Evolutionary conservation across 2,113 vertebrate genomes (phyloP).

Genomic region (Speoplatyrhinus poulsoni): DNA sequence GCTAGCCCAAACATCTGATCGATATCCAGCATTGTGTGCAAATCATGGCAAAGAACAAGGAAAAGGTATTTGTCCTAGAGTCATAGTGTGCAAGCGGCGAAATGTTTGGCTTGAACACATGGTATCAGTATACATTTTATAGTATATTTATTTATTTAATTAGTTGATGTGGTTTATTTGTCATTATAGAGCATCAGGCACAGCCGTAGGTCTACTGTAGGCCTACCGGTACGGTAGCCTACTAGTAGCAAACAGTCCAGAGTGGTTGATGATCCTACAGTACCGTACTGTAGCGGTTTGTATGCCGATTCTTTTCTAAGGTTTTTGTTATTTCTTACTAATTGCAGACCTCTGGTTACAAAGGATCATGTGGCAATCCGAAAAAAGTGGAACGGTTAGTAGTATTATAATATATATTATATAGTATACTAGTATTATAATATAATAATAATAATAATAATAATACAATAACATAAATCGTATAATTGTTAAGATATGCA

Average conservation of each 20-base stretch:
- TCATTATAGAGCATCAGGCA: too few species aligned
- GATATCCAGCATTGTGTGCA: neutral
- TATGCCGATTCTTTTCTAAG: neutral
- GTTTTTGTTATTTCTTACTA: neutral
- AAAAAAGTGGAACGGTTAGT: constrained; percentile 75
- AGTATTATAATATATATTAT: neutral
- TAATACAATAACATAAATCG: too few species aligned
- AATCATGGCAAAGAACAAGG: constrained; percentile 70
- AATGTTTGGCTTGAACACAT: neutral
- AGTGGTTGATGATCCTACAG: neutral
- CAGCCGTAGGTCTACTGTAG: too few species aligned
- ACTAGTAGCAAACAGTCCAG: neutral
- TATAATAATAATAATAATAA: too few species aligned
- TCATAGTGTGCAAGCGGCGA: neutral
- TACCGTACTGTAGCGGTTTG: neutral
- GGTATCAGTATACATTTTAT: neutral
- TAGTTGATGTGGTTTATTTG: neutral
- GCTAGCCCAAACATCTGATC: neutral
- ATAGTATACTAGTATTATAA: constrained; percentile 2
- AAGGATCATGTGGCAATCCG: constrained; percentile 51
- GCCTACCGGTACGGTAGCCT: too few species aligned
- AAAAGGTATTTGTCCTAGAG: constrained; percentile 27
- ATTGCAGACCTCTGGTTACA: constrained; percentile 65
- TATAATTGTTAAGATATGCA: neutral
- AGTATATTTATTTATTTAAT: neutral